Base-by-base conservation (phyloP, 2,113 vertebrate species). In the Hippocampus abdominalis region DNA sequence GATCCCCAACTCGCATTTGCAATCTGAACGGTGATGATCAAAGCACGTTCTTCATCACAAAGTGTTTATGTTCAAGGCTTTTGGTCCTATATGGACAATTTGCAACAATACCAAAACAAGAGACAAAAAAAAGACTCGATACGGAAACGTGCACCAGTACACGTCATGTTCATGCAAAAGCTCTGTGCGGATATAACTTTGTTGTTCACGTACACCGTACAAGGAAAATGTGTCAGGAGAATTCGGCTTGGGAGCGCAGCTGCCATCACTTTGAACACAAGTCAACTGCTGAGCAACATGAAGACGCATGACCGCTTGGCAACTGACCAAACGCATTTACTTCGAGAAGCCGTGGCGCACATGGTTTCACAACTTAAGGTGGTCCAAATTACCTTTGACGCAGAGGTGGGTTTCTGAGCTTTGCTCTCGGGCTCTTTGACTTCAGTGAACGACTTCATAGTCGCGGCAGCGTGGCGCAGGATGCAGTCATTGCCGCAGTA, bases 401-500 rank as follows among this genome's bases (percentile, higher is more conserved):
- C n/a, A 13, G 87, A 68, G 77, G 85, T 84, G 73, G 78, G 69
- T 85, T 87, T 89, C 75, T 74, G 83, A 57, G 93, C 89, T 92
- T 94, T 93, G 63, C 92, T 79, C 84, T 92, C 95, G 57, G 91
- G 84, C 39, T 98, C 95, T 90, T 96, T 96, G 77, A 93, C 91
- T 13, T 95, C 93, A n/a, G 92, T 95, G 71, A 99, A 88, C 66
- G 93, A 92, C 85, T 94, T 96, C 96, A 99, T 98, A 4, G 97
- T 92, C 0, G 94, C 96, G 0, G 96, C 96, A 0, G 97, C 97
- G 0, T 99, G 97, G 79, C 93, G 95, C 64, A 99, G 93, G 80
- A 99, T 99, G 66, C 97, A 99, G 80, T 95, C 94, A 0, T 88
- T 95, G 74, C 97, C 96, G 68, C 97, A 99, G 83, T 99, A 99